Evolutionary conservation across 1,140 invertebrate genomes (phyloP).

Genomic region (Brachionus koreanus): DNA sequence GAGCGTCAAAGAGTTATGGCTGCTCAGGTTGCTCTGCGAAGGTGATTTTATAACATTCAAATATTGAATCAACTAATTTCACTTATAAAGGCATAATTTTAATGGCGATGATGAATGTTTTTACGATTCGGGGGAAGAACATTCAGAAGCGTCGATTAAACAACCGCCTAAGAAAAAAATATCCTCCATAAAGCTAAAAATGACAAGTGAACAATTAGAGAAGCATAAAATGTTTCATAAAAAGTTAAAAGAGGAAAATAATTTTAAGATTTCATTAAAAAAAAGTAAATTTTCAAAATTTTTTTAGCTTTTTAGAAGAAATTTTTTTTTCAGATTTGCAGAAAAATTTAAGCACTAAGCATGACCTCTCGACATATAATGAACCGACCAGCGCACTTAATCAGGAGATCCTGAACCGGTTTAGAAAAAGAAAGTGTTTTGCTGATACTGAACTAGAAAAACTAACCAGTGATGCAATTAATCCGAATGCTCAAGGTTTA

Average conservation of each 20-base stretch:
- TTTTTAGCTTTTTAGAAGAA: not conserved
- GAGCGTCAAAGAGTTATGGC: conserved; percentile 94
- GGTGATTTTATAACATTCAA: conserved; percentile 44
- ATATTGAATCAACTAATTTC: not conserved
- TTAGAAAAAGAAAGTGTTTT: conserved; percentile 59
- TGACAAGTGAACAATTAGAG: not conserved
- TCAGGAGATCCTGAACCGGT: conserved; percentile 53
- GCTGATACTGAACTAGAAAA: conserved; percentile 60
- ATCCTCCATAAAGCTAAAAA: not conserved
- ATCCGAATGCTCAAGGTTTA: not conserved
- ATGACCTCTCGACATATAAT: not conserved
- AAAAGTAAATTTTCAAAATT: not conserved
- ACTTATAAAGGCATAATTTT: not conserved
- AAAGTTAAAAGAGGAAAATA: conserved; percentile 24
- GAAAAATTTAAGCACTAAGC: not conserved
- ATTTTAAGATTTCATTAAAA: conserved; percentile 26
- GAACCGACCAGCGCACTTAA: not conserved
- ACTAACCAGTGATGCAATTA: conserved; percentile 44
- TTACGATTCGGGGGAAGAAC: not conserved
- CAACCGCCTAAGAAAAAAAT: not conserved
- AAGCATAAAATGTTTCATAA: conserved; percentile 23
- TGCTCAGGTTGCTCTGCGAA: conserved; percentile 71
- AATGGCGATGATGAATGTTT: not conserved
- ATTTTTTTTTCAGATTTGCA: not conserved
- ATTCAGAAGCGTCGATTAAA: not conserved